A percentile compares a stretch with the other conserved stretches of the same genome.
phyloP scores from a whole-genome alignment of 2,888 invertebrate species.

The Rhamphomyia laevipes region DNA sequence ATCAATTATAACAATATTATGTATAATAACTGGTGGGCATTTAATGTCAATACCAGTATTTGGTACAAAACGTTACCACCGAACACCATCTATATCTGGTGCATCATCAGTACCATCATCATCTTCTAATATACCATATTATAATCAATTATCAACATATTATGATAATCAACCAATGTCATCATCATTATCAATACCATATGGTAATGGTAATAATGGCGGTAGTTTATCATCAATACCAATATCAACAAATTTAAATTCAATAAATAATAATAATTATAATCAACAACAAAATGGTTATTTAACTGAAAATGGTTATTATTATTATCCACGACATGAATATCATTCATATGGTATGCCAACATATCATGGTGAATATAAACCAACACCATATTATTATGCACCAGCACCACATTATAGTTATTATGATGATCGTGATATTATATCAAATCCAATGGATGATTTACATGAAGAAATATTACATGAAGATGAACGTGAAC shows the following conservation, averaged over 20 bases:
- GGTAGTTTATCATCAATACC: not conserved
- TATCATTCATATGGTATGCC: constrained; percentile 20
- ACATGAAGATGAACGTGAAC: constrained; percentile 48
- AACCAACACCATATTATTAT: constrained; percentile 38
- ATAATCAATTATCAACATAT: constrained; percentile 5
- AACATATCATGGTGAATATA: constrained; percentile 23
- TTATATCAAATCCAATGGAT: constrained; percentile 39
- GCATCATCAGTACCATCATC: constrained; percentile 6
- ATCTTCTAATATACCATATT: constrained; percentile 6
- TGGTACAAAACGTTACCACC: constrained; percentile 19
- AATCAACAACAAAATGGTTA: constrained; percentile 10
- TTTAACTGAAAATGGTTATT: constrained; percentile 14
- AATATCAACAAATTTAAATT: not conserved
- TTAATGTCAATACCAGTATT: constrained; percentile 15
- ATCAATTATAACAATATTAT: not conserved
- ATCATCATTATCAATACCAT: not conserved
- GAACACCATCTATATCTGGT: constrained; percentile 12
- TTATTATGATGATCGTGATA: constrained; percentile 34
- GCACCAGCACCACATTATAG: constrained; percentile 33
- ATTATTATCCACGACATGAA: constrained; percentile 18
- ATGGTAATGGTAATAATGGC: not conserved
- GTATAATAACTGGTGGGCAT: not conserved
- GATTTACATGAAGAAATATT: constrained; percentile 48
- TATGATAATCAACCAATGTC: constrained; percentile 10
- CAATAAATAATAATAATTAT: not conserved